These are phyloP conservation scores for Cladopsammia gracilis DNA, from an alignment of 64 coral and sea anemone species.

Conservation along the genomic window DNA sequence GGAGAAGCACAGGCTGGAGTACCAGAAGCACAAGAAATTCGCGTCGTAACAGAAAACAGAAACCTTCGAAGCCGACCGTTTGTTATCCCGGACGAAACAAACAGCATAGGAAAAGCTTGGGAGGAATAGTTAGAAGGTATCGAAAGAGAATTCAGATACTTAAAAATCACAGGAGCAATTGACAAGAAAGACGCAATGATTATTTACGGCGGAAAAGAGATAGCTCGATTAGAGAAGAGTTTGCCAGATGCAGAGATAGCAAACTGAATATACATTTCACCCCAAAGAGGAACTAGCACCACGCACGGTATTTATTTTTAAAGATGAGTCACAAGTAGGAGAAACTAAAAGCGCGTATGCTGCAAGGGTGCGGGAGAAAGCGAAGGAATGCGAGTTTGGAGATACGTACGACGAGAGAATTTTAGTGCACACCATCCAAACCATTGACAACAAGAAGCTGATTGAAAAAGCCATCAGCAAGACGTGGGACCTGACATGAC, in stretches of 20 bases:
- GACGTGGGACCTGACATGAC: too few species aligned
- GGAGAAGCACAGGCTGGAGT: neutral
- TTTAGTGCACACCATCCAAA: too few species aligned
- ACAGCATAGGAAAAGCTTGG: neutral
- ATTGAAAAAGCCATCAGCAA: too few species aligned
- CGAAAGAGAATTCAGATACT: slow-evolving; percentile 49
- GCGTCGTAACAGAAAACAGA: neutral
- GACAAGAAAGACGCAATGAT: slow-evolving; percentile 61
- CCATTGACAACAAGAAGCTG: too few species aligned
- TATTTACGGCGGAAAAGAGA: slow-evolving; percentile 53
- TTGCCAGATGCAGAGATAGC: slow-evolving; percentile 2
- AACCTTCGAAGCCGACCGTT: slow-evolving; percentile 2
- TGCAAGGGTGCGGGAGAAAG: slow-evolving; percentile 53
- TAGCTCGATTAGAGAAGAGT: slow-evolving; percentile 48
- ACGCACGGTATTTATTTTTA: slow-evolving; percentile 44
- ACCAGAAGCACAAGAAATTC: neutral
- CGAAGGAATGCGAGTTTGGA: slow-evolving; percentile 64
- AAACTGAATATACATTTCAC: slow-evolving; percentile 40
- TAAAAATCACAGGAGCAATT: slow-evolving; percentile 7
- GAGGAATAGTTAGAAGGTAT: slow-evolving; percentile 58
- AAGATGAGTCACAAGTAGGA: slow-evolving; percentile 21
- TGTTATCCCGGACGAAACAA: neutral
- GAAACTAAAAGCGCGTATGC: neutral
- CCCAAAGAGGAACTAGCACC: slow-evolving; percentile 55
- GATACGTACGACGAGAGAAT: neutral